Conservation (phyloP, 2,113 vertebrate genomes). For the Charina bottae region DNA sequence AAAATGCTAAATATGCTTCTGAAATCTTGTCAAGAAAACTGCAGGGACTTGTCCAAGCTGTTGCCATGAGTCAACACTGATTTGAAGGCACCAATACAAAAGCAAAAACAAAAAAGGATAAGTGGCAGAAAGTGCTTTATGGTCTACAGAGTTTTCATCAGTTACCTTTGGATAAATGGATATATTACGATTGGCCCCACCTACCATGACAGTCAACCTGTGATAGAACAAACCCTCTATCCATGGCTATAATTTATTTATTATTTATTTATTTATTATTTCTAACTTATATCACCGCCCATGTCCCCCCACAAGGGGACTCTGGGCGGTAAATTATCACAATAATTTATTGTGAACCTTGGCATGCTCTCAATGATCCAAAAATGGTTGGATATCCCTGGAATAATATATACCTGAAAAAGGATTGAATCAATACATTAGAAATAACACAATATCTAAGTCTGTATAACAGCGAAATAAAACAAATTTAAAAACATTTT, state of each 20-base stretch:
- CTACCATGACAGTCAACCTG: neutral
- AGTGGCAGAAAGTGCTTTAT: neutral
- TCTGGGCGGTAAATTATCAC: too few species aligned
- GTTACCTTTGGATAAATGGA: neutral
- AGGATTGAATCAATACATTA: slow-evolving; percentile 2
- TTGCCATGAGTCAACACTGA: neutral
- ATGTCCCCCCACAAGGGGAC: too few species aligned
- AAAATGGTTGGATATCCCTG: neutral
- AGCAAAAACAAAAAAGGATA: neutral
- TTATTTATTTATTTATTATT: too few species aligned
- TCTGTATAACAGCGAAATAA: slow-evolving; percentile 16
- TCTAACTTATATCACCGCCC: too few species aligned
- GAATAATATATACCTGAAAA: neutral
- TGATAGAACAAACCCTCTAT: neutral
- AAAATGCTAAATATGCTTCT: neutral
- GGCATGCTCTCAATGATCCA: neutral
- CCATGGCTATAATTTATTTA: neutral
- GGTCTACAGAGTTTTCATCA: neutral
- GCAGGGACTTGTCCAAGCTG: neutral
- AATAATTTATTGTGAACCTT: neutral
- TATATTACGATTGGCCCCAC: neutral
- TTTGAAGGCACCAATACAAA: neutral
- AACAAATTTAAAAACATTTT: neutral
- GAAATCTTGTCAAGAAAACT: neutral
- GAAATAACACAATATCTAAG: slow-evolving; percentile 30